phyloP scores from a whole-genome alignment of 2,888 invertebrate species.

The Leptinotarsa tumamoca region DNA sequence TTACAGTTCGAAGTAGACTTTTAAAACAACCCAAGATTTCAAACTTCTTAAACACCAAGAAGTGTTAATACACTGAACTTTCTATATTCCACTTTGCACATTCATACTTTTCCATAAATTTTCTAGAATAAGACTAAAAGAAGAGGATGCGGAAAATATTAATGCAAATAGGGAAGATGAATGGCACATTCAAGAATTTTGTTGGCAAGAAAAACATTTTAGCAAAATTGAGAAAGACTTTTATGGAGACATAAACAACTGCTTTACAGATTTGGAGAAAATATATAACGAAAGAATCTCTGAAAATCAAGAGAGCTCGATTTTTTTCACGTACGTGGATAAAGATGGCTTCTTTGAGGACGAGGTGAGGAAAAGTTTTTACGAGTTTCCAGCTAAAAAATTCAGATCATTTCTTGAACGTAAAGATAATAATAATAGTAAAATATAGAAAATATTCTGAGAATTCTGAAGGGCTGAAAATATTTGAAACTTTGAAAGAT shows the following conservation, averaged over 20 bases:
- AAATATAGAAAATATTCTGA: too few species aligned
- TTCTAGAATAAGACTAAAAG: slow-evolving; percentile 34
- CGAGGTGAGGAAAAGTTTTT: slow-evolving; percentile 56
- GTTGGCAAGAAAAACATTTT: slow-evolving; percentile 82
- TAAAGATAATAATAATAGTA: too few species aligned
- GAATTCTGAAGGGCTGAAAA: too few species aligned
- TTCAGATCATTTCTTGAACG: neutral
- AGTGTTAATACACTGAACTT: too few species aligned
- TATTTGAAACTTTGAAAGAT: too few species aligned
- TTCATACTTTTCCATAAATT: neutral
- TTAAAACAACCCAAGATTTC: too few species aligned
- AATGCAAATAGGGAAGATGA: slow-evolving; percentile 40
- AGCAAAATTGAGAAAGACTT: slow-evolving; percentile 72
- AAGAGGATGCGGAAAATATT: slow-evolving; percentile 44
- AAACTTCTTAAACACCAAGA: too few species aligned
- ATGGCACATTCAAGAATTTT: slow-evolving; percentile 65
- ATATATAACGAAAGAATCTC: slow-evolving; percentile 68
- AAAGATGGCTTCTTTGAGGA: slow-evolving; percentile 67
- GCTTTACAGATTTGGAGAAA: slow-evolving; percentile 73
- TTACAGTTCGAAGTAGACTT: too few species aligned
- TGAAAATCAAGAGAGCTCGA: slow-evolving; percentile 60
- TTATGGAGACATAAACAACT: slow-evolving; percentile 73
- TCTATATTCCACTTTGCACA: neutral
- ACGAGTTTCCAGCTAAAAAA: neutral
- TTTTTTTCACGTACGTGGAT: slow-evolving; percentile 72